Evolutionary conservation across 2,888 invertebrate genomes (phyloP).

Genomic region (Mantis religiosa): DNA sequence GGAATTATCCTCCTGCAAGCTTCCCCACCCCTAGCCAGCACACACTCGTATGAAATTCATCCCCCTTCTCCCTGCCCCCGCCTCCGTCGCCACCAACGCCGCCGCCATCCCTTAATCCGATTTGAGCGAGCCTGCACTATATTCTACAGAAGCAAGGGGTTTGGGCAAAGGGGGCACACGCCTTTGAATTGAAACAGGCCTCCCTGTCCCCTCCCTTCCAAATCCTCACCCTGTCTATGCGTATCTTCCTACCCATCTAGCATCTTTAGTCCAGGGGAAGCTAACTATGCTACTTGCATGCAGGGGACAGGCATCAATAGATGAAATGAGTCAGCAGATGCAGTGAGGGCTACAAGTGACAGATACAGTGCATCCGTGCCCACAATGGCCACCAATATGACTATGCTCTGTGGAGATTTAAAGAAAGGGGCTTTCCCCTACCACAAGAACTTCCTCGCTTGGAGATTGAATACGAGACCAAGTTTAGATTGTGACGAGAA

Average conservation of each 20-base stretch:
- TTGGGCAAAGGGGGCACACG: not conserved
- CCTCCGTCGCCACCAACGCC: not conserved
- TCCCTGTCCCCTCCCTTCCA: conserved; percentile 6
- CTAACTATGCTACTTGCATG: not conserved
- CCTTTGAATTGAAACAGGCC: conserved; percentile 27
- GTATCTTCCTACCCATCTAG: conserved; percentile 9
- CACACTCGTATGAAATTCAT: conserved; percentile 30
- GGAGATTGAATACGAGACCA: not conserved
- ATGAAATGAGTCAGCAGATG: not conserved
- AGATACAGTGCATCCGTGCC: not conserved
- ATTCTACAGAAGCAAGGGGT: conserved; percentile 2
- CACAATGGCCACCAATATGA: not conserved
- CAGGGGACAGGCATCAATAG: not conserved
- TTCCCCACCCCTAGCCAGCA: not conserved
- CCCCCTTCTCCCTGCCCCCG: conserved; percentile 23
- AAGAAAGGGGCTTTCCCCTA: not conserved
- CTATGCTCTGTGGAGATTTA: not conserved
- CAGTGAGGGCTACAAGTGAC: not conserved
- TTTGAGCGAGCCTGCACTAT: conserved; percentile 29
- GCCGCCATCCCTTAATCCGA: conserved; percentile 30
- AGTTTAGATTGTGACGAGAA: not conserved
- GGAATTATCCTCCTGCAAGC: conserved; percentile 29
- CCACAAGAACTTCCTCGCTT: not conserved
- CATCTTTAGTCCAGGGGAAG: conserved; percentile 5
- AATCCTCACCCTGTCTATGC: conserved; percentile 12